These are phyloP conservation scores for Xiphophorus couchianus DNA, from an alignment of 2,113 vertebrate species.

Conservation along the genomic window DNA sequence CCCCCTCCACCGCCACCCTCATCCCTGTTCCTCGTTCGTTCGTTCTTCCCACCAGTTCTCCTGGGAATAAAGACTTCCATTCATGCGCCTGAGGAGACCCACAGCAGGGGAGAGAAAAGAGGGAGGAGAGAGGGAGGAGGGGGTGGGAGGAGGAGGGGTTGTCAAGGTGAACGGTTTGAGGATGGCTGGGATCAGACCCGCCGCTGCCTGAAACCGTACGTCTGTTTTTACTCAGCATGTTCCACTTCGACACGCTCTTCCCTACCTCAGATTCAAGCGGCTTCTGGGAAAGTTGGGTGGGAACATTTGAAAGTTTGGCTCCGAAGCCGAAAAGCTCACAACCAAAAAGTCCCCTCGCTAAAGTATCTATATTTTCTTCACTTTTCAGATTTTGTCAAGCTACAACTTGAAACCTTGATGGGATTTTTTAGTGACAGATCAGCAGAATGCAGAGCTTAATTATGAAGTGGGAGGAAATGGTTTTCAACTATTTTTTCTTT, in stretches of 20 bases:
- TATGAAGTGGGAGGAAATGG: neutral
- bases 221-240: conserved; percentile 55
- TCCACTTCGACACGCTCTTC: conserved; percentile 34
- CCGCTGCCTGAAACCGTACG: conserved; percentile 47
- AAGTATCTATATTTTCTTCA: neutral
- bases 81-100: conserved; percentile 79
- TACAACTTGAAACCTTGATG: neutral
- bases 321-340: conserved; percentile 30
- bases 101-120: conserved; percentile 75
- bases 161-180: conserved; percentile 76
- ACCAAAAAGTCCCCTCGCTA: neutral
- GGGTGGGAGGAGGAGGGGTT: conserved; percentile 56
- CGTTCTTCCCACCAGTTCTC: conserved; percentile 81
- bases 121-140: conserved; percentile 58
- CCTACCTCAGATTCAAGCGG: conserved; percentile 55
- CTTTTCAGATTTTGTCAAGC: neutral
- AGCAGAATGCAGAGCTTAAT: neutral
- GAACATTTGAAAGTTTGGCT: conserved; percentile 58
- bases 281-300: conserved; percentile 67
- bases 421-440: neutral
- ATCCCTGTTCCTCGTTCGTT: conserved; percentile 69
- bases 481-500: neutral
- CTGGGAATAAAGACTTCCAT: conserved; percentile 84
- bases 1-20: conserved; percentile 19
- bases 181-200: conserved; percentile 61